Percentiles rank a stretch among this genome's conserved stretches.
phyloP scores from a whole-genome alignment of 2,113 vertebrate species.

The Ceyx cyanopectus region DNA sequence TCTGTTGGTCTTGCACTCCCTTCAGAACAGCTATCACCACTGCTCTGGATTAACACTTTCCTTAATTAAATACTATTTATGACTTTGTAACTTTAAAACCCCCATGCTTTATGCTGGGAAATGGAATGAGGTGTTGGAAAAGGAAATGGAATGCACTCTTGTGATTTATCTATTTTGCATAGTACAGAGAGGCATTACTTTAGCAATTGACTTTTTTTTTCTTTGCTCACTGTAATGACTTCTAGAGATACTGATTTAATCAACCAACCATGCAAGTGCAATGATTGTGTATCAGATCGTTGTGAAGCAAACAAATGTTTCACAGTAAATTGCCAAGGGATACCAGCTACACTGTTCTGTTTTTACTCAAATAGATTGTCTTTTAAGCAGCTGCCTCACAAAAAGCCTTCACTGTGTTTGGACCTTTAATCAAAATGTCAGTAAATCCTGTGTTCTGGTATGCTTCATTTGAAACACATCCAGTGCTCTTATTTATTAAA shows the following conservation, averaged over 20 bases:
- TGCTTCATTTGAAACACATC: slow-evolving; percentile 60
- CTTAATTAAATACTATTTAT: not conserved
- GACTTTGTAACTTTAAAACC: not conserved
- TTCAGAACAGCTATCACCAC: not conserved
- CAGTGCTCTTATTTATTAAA: slow-evolving; percentile 64
- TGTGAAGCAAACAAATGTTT: slow-evolving; percentile 64
- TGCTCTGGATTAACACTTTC: not conserved
- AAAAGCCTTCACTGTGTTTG: slow-evolving; percentile 20
- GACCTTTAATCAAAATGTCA: slow-evolving; percentile 68
- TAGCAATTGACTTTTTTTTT: not conserved
- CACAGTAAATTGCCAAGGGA: slow-evolving; percentile 59
- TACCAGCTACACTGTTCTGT: slow-evolving; percentile 14
- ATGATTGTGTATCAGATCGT: slow-evolving; percentile 52
- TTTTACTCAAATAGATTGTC: slow-evolving; percentile 61
- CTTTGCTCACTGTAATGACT: slow-evolving; percentile 34
- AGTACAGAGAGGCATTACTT: slow-evolving; percentile 2
- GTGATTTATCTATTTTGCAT: slow-evolving; percentile 4
- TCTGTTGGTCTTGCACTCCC: not conserved
- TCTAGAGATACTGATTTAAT: slow-evolving; percentile 56
- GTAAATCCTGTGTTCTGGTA: slow-evolving; percentile 24
- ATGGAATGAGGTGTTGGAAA: not conserved
- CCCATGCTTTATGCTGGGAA: not conserved
- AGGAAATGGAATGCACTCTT: not conserved
- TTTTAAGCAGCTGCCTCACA: slow-evolving; percentile 64
- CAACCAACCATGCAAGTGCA: slow-evolving; percentile 30